A percentile compares a stretch with the other conserved stretches of the same genome.
Evolutionary conservation across 2,888 invertebrate genomes (phyloP).

Genomic region (Watsonalla binaria): DNA sequence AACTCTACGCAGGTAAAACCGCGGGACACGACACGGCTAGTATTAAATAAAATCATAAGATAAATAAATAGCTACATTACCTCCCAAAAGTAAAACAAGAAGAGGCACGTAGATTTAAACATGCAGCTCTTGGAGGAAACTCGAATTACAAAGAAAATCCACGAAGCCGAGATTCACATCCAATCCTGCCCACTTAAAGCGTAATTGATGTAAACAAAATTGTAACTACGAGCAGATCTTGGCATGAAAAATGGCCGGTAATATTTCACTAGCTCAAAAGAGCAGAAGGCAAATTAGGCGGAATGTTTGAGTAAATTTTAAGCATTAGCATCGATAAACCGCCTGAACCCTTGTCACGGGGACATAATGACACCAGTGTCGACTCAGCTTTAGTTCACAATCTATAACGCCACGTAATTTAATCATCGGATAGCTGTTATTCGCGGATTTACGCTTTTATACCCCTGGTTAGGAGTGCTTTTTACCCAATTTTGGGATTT

Average conservation of each 20-base stretch:
- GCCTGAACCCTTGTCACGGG: conserved; percentile 17
- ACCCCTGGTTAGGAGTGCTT: conserved; percentile 3
- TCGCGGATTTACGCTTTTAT: background rate
- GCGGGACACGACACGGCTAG: too few species aligned
- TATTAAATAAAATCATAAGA: too few species aligned
- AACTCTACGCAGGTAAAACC: too few species aligned
- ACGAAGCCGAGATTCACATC: background rate
- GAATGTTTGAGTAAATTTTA: conserved; percentile 38
- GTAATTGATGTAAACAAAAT: conserved; percentile 26
- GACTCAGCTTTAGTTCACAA: conserved; percentile 14
- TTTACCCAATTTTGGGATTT: background rate
- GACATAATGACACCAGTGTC: conserved; percentile 23
- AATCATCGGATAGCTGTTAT: conserved; percentile 1
- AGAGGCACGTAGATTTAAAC: background rate
- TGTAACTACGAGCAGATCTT: conserved; percentile 29
- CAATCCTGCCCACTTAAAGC: conserved; percentile 10
- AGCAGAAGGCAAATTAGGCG: conserved; percentile 49
- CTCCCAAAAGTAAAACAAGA: too few species aligned
- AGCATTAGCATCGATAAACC: conserved; percentile 42
- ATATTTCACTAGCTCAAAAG: conserved; percentile 47
- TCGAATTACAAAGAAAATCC: background rate
- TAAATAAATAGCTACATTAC: too few species aligned
- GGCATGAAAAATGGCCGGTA: conserved; percentile 43
- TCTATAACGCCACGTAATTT: conserved; percentile 6
- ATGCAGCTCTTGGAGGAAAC: background rate